Base-by-base conservation (phyloP, 2,888 invertebrate genomes). In the Tuta absoluta region DNA sequence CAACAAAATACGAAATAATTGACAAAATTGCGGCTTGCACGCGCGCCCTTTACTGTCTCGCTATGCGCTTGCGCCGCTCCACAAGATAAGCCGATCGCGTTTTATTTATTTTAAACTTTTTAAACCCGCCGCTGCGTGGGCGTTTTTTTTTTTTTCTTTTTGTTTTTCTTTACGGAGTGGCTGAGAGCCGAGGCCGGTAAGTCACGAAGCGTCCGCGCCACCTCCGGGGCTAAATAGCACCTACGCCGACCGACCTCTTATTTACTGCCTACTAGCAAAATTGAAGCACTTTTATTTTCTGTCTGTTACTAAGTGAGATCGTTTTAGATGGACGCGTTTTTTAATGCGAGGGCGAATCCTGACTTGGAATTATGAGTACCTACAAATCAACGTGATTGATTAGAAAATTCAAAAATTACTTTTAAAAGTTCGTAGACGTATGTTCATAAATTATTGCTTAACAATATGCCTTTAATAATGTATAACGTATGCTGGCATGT, bases 31-130 rank as follows among this genome's bases (percentile, higher is more conserved):
- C 61, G 23, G 77, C 79, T 78, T 85, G 75, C 72, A 72, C 85
- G 84, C 67, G 68, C 73, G 72, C 73, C 85, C 79, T 85, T 81
- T 71, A 66, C 75, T 80, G 85, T 88, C 85, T 85, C 85, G 83
- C 81, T 79, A 75, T 80, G 83, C 33, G 33, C 33, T 33, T 33
- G 28, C 33, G 33, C 8, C 80, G 78, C 79, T 73, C 73, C 78
- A 76, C 75, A 78, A 89, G 90, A 91, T 91, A 91, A 91, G 88
- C 79, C 77, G 86, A 89, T 87, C 84, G 87, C 90, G 89, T 89
- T 91, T 91, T 91, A 90, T 91, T 91, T 91, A 91, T 91, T 91
- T 91, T 89, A 89, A 85, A 87, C 87, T 84, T 83, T 91, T 91
- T 87, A 87, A 87, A 82, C 82, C 83, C 81, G 79, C 77, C 75